Base-by-base conservation (phyloP, 2,113 vertebrate species). In the Petroica traversi region DNA sequence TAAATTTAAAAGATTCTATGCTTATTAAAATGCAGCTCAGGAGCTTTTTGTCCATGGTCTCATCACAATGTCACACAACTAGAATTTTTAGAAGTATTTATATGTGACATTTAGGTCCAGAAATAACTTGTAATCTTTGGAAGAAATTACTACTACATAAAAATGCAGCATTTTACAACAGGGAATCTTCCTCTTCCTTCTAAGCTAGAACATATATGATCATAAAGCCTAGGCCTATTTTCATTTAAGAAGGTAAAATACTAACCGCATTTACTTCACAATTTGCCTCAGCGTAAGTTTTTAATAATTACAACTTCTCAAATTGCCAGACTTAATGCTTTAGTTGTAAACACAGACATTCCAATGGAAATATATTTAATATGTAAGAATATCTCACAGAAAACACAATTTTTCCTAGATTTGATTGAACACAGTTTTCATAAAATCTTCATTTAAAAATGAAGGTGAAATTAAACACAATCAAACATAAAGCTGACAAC, bases 1-100 rank as follows among this genome's bases (percentile, higher is more conserved):
- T 97, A 98, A 98, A 98, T 97, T 97, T 97, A 95, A 97, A 97
- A 97, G 89, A 97, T 93, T 97, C 90, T 77, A 89, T 73, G 84
- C 76, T 94, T 95, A 97, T 97, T 98, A 98, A 98, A 97, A 98
- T 97, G 91, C 88, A 96, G 91, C 82, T 96, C 73, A 94, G 83
- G 68, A 93, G 82, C 90, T 96, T 97, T 97, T 92, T 93, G 91
- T 95, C 84, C 91, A 96, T 61, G 40, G 95, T 80, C 94, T 97
- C 82, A 97, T 94, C 90, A 97, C 74, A 97, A 91, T 97, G 92
- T 95, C 95, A 97, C 55, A 96, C 49, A 97, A 96, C 68, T 91
- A 69, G 88, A 96, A 95, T 97, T 97, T 96, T 95, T 80, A 69
- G 11, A 97, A 97, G 83, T 95, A 96, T 54, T 96, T 97, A 90